These are phyloP conservation scores for Pseudopipra pipra DNA, from an alignment of 2,113 vertebrate species.

Conservation along the genomic window DNA sequence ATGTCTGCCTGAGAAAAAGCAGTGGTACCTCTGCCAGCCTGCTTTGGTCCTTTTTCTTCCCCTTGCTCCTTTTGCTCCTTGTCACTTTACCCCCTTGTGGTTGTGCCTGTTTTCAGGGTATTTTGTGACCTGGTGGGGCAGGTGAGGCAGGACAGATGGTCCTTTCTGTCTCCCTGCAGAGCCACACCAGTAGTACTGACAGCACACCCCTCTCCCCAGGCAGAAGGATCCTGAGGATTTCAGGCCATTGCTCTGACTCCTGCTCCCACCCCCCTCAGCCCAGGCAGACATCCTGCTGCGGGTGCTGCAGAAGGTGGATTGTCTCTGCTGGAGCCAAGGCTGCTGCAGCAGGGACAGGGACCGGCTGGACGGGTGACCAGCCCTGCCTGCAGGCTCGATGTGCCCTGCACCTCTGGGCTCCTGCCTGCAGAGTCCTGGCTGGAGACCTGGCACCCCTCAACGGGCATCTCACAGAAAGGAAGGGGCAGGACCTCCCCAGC, in stretches of 20 bases:
- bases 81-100: background rate
- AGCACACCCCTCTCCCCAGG: background rate
- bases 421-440: background rate
- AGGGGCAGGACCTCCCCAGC: background rate
- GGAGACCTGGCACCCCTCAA: background rate
- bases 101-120: background rate
- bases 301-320: background rate
- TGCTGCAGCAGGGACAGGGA: background rate
- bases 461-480: background rate
- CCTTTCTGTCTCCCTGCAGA: background rate
- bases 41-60: background rate
- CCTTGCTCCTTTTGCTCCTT: background rate
- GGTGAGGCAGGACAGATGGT: background rate
- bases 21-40: background rate
- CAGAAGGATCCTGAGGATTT: background rate
- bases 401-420: background rate
- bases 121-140: background rate
- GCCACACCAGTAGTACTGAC: background rate
- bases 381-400: rapidly evolving
- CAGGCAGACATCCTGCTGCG: rapidly evolving
- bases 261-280: background rate
- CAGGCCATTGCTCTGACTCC: background rate
- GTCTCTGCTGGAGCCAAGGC: background rate
- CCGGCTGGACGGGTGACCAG: rapidly evolving
- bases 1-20: background rate